Evolutionary conservation across 2,797 vertebrate species (phyloP).

Genomic region (Ibycter americanus): DNA sequence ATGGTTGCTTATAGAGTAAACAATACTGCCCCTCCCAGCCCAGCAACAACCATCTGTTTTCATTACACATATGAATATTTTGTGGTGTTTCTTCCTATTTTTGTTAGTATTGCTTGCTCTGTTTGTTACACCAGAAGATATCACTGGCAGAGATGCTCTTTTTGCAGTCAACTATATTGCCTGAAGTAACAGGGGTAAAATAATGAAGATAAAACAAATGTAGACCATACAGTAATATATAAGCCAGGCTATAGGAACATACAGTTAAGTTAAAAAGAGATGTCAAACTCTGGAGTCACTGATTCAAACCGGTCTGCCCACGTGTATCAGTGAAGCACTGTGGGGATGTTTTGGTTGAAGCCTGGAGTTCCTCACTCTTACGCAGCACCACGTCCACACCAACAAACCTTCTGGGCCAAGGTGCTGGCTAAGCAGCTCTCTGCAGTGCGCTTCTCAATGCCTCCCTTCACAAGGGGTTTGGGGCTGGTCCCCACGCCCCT

Average conservation of each 20-base stretch:
- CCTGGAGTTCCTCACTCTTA: background rate
- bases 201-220: background rate
- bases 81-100: background rate
- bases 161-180: background rate
- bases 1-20: background rate
- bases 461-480: background rate
- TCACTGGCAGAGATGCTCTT: background rate
- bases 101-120: background rate
- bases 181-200: background rate
- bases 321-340: background rate
- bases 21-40: background rate
- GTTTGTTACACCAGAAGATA: background rate
- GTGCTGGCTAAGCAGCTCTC: background rate
- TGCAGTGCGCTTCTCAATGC: no score
- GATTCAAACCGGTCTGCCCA: background rate
- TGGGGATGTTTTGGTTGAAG: background rate
- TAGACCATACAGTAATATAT: background rate
- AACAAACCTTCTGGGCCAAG: background rate
- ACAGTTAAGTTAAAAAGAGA: background rate
- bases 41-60: background rate
- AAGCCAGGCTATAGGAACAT: background rate
- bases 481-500: fast-evolving
- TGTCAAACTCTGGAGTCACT: background rate
- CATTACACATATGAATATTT: background rate
- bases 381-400: background rate